Evolutionary conservation across 1,140 invertebrate genomes (phyloP), one percentile per base, ranked within the genome.

Genomic region (Caligus rogercresseyi): DNA sequence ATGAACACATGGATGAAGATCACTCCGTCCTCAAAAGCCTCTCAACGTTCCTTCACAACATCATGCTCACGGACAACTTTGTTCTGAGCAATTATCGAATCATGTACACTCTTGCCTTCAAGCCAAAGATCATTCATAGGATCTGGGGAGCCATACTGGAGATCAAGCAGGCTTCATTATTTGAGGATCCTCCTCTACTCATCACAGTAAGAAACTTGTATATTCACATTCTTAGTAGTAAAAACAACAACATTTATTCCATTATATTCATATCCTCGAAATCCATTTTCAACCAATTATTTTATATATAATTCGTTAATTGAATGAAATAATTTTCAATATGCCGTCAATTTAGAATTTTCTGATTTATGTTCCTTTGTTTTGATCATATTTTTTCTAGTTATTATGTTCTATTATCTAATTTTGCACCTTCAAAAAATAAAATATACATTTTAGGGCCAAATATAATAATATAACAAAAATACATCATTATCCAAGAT

Each of bases 81-180:
- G 82, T 84, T 0, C 76, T 87, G 52, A 85, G 87, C 70, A 83
- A 85, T 67, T 84, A 84, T 69, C 80, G 88, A 69, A 73, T 93
- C 54, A 72, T 94, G 0, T 89, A 89, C 70, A 86, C 85, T 68
- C 73, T 94, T 60, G 86, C 89, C 0, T 86, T 91, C 67, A 89
- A 86, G 65, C 81, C 84, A 1, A 74, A 78, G 21, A 91, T 93
- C 69, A 75, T 94, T n/a, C 79, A 83, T 16, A 78, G 81, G 23
- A 70, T 94, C 2, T 94, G 89, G 88, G 75, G 76, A 18, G 75
- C 75, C 2, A 75, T 75, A 69, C 66, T 66, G 1, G 74, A 72
- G 1, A 69, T 77, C 1, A 75, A 73, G 57, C 76, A 78, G 62
- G 72, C 72, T n/a, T 81, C 81, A 0, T 72, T 81, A 0, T 83